Conservation (phyloP, 1,140 invertebrate genomes). For the Nomia melanderi region DNA sequence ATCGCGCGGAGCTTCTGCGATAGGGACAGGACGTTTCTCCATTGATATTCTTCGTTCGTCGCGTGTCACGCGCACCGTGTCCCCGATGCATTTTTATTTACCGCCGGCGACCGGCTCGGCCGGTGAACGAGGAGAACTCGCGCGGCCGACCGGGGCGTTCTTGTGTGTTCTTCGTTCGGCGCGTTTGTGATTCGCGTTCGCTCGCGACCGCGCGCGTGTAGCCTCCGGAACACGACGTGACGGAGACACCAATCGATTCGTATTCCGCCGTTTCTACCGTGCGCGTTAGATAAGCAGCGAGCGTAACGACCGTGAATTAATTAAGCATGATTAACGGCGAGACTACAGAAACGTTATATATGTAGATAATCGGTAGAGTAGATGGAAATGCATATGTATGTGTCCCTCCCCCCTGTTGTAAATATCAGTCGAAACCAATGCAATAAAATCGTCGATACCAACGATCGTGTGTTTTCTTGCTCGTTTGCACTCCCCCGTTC, state of each 20-base stretch:
- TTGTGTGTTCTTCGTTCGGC: background rate
- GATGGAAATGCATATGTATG: slow-evolving; percentile 78
- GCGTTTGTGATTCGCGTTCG: background rate
- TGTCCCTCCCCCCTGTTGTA: slow-evolving; percentile 76
- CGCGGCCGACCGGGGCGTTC: too few species aligned
- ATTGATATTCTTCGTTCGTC: slow-evolving; percentile 38
- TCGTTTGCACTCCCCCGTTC: background rate
- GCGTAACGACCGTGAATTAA: slow-evolving; percentile 51
- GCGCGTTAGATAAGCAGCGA: slow-evolving; percentile 54
- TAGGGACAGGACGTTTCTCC: slow-evolving; percentile 11
- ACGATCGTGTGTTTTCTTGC: slow-evolving; percentile 6
- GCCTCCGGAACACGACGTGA: too few species aligned
- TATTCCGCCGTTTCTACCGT: slow-evolving; percentile 40
- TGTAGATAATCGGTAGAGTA: slow-evolving; percentile 78
- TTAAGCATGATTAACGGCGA: slow-evolving; percentile 53
- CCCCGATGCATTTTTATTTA: slow-evolving; percentile 68
- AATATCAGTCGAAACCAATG: slow-evolving; percentile 78
- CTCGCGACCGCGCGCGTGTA: too few species aligned
- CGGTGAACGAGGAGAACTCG: too few species aligned
- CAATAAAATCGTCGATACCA: slow-evolving; percentile 78
- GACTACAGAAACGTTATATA: slow-evolving; percentile 69
- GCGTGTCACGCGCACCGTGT: slow-evolving; percentile 22
- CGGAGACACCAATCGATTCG: slow-evolving; percentile 1
- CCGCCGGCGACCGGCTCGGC: background rate
- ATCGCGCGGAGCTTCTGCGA: slow-evolving; percentile 45